These are phyloP conservation scores for Aporophyla nigra DNA, from an alignment of 2,888 invertebrate genomes.

Conservation along the genomic window DNA sequence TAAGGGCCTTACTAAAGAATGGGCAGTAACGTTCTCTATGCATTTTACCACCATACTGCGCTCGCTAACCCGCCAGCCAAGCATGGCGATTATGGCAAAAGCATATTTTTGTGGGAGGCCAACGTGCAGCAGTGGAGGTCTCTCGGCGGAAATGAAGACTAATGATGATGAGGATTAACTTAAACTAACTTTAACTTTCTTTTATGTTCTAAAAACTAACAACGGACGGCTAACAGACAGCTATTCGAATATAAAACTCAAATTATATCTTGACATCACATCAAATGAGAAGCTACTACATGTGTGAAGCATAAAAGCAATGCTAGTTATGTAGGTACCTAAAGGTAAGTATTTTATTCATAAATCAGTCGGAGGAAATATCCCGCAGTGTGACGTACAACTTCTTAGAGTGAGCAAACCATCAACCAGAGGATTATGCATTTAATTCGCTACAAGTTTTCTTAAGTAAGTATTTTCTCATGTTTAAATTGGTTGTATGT, in stretches of 20 bases:
- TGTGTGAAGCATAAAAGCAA: neutral
- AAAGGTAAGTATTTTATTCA: neutral
- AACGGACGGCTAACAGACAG: neutral
- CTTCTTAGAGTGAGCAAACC: conserved; percentile 5
- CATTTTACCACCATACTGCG: no score
- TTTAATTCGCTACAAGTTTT: neutral
- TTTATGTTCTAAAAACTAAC: neutral
- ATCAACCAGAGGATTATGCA: conserved; percentile 4
- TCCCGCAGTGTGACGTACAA: conserved; percentile 22
- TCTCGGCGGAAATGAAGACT: no score
- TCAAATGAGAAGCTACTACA: neutral
- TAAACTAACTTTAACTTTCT: no score
- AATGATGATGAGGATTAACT: no score
- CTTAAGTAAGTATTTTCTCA: neutral
- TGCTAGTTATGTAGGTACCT: neutral
- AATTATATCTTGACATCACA: conserved; percentile 3
- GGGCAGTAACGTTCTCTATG: no score
- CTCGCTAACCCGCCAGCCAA: no score
- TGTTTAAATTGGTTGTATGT: neutral
- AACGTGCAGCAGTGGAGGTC: no score
- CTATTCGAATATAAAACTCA: neutral
- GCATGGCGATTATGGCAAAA: no score
- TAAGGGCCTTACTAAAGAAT: no score
- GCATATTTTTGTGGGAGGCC: no score
- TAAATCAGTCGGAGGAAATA: conserved; percentile 24